Evolutionary conservation across 2,797 vertebrate species (phyloP), one percentile per base, ranked within the genome.

Genomic region (Kryptopterus vitreolus): DNA sequence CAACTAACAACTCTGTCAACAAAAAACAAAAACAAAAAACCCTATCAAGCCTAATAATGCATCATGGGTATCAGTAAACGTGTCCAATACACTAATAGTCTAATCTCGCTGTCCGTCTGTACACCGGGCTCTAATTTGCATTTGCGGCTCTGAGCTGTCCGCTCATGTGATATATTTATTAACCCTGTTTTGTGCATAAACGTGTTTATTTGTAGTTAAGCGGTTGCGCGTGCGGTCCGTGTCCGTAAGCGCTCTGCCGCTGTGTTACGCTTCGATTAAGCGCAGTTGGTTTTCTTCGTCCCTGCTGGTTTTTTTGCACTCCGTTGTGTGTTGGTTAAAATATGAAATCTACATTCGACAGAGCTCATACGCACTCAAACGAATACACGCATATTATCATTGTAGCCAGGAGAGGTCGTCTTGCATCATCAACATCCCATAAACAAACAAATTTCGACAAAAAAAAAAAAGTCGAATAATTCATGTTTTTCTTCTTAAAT

Each of bases 241-340:
- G 70, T 52, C 20, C 4, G 6, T 38, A 68, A 8, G 50, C 58
- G 33, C 10, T 58, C 22, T 73, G 24, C 7, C 4, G 7, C 11
- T 7, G 24, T 35, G 52, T n/a, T 43, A 24, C 38, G 53, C 57
- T 73, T 73, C 57, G 33, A 58, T 58, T 58, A 43, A 58, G 3
- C 53, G 22, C 15, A 9, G 71, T 58, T 13, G 53, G 53, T 58
- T 58, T 57, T 43, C 7, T 43, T 58, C 24, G 33, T n/a, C 38
- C 71, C 55, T 74, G 71, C 53, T 38, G 22, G 3, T 43, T 74
- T 72, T 73, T 38, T n/a, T 74, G 57, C 71, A 74, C 31, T 38
- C 71, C 57, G 50, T 24, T 26, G 35, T 0, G 4, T 0, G 6
- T 31, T 62, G 29, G 6, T 62, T 20, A 16, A 29, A 29, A 59